Base-by-base conservation (phyloP, 2,797 vertebrate genomes). In the Pipistrellus pygmaeus region DNA sequence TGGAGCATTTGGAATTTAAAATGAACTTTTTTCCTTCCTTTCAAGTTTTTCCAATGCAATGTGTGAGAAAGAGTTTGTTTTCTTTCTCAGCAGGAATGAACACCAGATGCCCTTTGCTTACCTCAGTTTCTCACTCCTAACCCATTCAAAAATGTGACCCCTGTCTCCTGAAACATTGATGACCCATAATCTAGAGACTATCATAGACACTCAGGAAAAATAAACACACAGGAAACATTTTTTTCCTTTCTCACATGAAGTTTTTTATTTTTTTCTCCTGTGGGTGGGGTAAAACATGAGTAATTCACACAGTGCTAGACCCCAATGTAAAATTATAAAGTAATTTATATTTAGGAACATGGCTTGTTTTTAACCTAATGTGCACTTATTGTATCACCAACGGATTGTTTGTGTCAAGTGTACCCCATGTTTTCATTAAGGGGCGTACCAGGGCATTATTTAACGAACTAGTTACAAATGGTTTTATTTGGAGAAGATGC, bases 321-420 rank as follows among this genome's bases (percentile, higher is more conserved):
- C n/a, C 41, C 87, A 55, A 30, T 82, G 46, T 88, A 92, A 96
- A 94, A 73, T 73, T 89, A 77, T 44, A 71, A 87, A 90, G 27
- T 73, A 62, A 88, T 90, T 88, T 89, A 32, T 89, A 71, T 68
- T 94, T 76, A 62, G 38, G 51, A 82, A 81, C 85, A 8, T 38
- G 38, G 1, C 12, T 14, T 85, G 21, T 2, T 35, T 80, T 82
- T 60, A 23, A 23, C 8, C 69, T 82, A 62, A 66, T 81, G 46
- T 85, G 2, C 30, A 82, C 32, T 78, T 83, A 88, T 62, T 30
- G 27, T 88, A 30, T 86, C 75, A 92, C 71, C 46, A n/a, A 8
- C 32, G 5, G 57, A 76, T 84, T 80, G 85, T 94, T 95, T 85
- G 51, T 86, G 51, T 95, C 73, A 46, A 48, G 25, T 55, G 51